Base-by-base conservation (phyloP, 2,113 vertebrate genomes). In the Oncorhynchus keta region DNA sequence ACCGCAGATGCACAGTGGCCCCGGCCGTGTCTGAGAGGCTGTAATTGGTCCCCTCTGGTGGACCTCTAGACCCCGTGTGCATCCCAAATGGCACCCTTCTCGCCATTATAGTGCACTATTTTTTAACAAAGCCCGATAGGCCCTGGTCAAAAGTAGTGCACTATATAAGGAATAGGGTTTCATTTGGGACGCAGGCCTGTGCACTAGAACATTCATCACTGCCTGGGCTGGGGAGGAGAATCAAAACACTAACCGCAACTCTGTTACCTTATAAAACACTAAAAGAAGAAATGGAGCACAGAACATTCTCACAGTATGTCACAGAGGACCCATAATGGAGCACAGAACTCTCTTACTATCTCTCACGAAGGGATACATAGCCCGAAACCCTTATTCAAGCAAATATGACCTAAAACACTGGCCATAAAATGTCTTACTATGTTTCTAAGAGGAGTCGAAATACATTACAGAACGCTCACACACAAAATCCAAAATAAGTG, bases 41-140 rank as follows among this genome's bases (percentile, higher is more conserved):
- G 74, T 90, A 88, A 90, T 91, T 92, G 86, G 84, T 85, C 78
- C 79, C 74, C 3, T 86, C 80, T 86, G 79, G 76, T 82, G 73
- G 26, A 80, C 62, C n/a, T 74, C 74, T 79, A 61, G 30, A 79
- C 66, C 70, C 75, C 32, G 0, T 4, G 14, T 55, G 12, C 51
- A 18, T 55, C 16, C 51, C 51, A 55, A 55, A 55, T 55, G 51
- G 51, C 4, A 14, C 51, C 4, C 51, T 55, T 5, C 51, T 55
- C 1, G 2, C 39, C 39, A 4, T 11, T 45, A 45, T 45, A 55
- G 51, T 55, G 16, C 16, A 18, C 14, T 5, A 18, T 14, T 55
- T 55, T 55, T 16, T 0, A 13, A 16, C 51, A 55, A 1, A 16
- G 12, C 13, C 51, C 1, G 3, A 55, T 55, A 16, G 51, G 5